Conservation (phyloP, 2,797 vertebrate genomes). For the Melanotaenia trifasciata region DNA sequence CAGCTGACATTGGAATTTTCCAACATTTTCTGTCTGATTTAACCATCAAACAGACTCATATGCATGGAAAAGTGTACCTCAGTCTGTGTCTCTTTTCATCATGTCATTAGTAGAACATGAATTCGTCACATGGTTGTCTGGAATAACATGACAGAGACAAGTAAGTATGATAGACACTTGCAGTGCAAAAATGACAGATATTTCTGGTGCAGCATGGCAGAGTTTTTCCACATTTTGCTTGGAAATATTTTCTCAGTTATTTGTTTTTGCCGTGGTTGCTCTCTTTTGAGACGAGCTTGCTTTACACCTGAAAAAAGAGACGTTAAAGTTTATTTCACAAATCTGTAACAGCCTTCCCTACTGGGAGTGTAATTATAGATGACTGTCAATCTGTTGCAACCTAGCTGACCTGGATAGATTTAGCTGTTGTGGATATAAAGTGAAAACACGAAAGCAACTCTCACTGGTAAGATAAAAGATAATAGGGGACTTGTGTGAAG, state of each 20-base stretch:
- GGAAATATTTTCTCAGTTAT: slow-evolving; percentile 59
- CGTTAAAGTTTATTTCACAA: slow-evolving; percentile 63
- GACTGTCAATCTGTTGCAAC: slow-evolving; percentile 71
- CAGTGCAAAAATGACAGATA: slow-evolving; percentile 69
- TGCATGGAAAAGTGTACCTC: slow-evolving; percentile 73
- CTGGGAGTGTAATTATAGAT: slow-evolving; percentile 64
- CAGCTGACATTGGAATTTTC: slow-evolving; percentile 72
- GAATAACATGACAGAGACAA: slow-evolving; percentile 65
- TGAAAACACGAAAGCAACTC: slow-evolving; percentile 67
- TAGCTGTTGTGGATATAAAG: slow-evolving; percentile 69
- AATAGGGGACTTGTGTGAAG: slow-evolving; percentile 68
- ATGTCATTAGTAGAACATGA: slow-evolving; percentile 72
- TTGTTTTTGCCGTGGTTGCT: slow-evolving; percentile 59
- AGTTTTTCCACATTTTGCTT: slow-evolving; percentile 63
- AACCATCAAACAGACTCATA: slow-evolving; percentile 75
- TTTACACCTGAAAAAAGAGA: slow-evolving; percentile 73
- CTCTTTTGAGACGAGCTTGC: slow-evolving; percentile 53
- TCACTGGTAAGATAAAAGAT: slow-evolving; percentile 76
- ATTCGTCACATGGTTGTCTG: slow-evolving; percentile 64
- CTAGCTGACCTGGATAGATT: slow-evolving; percentile 74
- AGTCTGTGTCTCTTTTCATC: slow-evolving; percentile 74
- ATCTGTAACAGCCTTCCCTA: slow-evolving; percentile 49
- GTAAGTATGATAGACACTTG: slow-evolving; percentile 68
- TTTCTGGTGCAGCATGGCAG: slow-evolving; percentile 72
- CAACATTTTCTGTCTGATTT: slow-evolving; percentile 73